A percentile compares a stretch with the other conserved stretches of the same genome.
Evolutionary conservation across 2,113 vertebrate species (phyloP).

Genomic region (Neogobius melanostomus): DNA sequence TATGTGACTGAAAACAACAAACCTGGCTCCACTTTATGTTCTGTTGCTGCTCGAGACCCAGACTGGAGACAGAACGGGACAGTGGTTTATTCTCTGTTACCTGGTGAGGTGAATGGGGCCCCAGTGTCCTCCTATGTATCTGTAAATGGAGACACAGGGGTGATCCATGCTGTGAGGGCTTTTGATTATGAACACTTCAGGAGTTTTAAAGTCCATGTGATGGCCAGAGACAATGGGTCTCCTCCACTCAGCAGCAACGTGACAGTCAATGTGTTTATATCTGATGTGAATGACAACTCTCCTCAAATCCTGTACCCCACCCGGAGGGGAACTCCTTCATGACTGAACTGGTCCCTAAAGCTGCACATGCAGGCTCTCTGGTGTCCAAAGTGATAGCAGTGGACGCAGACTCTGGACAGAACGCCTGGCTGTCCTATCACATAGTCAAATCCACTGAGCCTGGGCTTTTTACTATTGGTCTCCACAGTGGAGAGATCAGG

Average conservation of each 20-base stretch:
- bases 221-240: conserved; percentile 72
- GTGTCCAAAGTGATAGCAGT: conserved; percentile 77
- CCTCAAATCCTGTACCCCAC: conserved; percentile 73
- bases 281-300: conserved; percentile 76
- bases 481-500: conserved; percentile 61
- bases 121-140: too few relatives aligned
- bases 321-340: conserved; percentile 64
- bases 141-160: too few relatives aligned
- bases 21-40: conserved; percentile 57
- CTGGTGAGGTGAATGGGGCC: too few relatives aligned
- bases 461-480: conserved; percentile 52
- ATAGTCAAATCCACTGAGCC: conserved; percentile 58
- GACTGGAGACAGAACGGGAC: too few relatives aligned
- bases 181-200: conserved; percentile 73
- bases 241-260: conserved; percentile 74
- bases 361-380: conserved; percentile 72
- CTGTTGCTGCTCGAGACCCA: too few relatives aligned
- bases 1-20: neutral
- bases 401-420: conserved; percentile 67
- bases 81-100: too few relatives aligned
- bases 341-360: conserved; percentile 74
- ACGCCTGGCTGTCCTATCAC: conserved; percentile 63
- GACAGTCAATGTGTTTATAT: conserved; percentile 70
- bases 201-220: conserved; percentile 67
- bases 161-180: too few relatives aligned